Evolutionary conservation across 2,888 invertebrate genomes (phyloP).

Genomic region (Callyntrura sp.): DNA sequence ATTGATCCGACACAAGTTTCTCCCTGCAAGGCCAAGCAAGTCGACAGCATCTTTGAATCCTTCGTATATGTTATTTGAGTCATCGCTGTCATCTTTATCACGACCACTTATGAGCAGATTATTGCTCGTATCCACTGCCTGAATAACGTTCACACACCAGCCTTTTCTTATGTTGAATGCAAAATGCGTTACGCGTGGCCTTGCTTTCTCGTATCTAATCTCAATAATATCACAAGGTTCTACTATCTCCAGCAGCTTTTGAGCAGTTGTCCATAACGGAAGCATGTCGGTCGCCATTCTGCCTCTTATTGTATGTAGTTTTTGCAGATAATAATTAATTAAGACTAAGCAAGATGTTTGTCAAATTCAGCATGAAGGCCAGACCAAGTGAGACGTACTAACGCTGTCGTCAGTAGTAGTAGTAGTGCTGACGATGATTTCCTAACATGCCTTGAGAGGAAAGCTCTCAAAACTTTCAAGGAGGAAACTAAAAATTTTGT

Average conservation of each 20-base stretch:
- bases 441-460: background rate
- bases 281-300: background rate
- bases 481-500: background rate
- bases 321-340: background rate
- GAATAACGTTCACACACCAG: constrained; percentile 76
- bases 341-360: too few species aligned
- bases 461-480: too few species aligned
- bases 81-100: constrained; percentile 31
- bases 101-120: constrained; percentile 30
- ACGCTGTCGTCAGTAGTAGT: background rate
- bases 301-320: background rate
- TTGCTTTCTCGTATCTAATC: constrained; percentile 73
- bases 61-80: constrained; percentile 27
- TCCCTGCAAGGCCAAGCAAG: constrained; percentile 65
- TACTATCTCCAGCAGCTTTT: constrained; percentile 57
- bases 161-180: constrained; percentile 73
- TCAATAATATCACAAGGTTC: constrained; percentile 75
- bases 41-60: constrained; percentile 77
- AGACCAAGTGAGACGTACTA: too few species aligned
- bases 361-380: too few species aligned
- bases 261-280: constrained; percentile 61
- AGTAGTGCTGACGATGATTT: background rate
- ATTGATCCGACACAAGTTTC: constrained; percentile 73
- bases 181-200: constrained; percentile 69
- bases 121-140: constrained; percentile 50